Percentiles rank a stretch among this genome's conserved stretches.
Evolutionary conservation across 2,888 invertebrate species (phyloP).

Genomic region (Synanthedon myopaeformis): DNA sequence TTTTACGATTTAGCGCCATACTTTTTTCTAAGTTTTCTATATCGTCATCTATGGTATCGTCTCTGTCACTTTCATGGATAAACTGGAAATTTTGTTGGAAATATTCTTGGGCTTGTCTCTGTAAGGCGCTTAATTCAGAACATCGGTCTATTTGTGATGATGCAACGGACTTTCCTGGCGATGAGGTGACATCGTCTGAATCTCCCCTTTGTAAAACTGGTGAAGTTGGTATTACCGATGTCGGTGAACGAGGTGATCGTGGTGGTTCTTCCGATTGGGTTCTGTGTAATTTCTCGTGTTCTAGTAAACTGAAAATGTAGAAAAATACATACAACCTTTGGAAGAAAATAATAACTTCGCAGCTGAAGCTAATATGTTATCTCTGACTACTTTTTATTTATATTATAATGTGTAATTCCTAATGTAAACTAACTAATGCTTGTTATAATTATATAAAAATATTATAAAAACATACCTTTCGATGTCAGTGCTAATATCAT

Average conservation of each 20-base stretch:
- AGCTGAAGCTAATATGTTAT: too few relatives aligned
- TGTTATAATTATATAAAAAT: not conserved
- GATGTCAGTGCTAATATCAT: constrained; percentile 35
- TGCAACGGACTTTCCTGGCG: constrained; percentile 52
- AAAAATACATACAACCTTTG: not conserved
- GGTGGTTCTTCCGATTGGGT: constrained; percentile 89
- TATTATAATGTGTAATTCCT: not conserved
- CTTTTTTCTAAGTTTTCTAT: constrained; percentile 65
- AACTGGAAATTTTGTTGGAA: constrained; percentile 68
- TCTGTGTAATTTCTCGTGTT: constrained; percentile 83
- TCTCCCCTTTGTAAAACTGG: constrained; percentile 54
- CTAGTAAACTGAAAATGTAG: constrained; percentile 45
- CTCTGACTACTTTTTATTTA: not conserved
- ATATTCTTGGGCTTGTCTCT: constrained; percentile 60
- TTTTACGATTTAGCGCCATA: constrained; percentile 62
- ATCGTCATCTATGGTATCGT: constrained; percentile 64
- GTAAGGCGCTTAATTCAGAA: constrained; percentile 50
- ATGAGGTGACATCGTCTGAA: constrained; percentile 56
- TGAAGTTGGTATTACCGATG: constrained; percentile 55
- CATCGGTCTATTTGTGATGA: constrained; percentile 56
- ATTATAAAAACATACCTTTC: constrained; percentile 34
- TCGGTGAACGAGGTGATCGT: constrained; percentile 76
- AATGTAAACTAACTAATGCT: not conserved
- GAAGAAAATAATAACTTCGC: not conserved
- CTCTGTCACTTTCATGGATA: constrained; percentile 65